Percentiles rank a stretch among this genome's conserved stretches.
These are phyloP conservation scores for Nephotettix cincticeps DNA, from an alignment of 1,140 invertebrate genomes.

Conservation along the genomic window DNA sequence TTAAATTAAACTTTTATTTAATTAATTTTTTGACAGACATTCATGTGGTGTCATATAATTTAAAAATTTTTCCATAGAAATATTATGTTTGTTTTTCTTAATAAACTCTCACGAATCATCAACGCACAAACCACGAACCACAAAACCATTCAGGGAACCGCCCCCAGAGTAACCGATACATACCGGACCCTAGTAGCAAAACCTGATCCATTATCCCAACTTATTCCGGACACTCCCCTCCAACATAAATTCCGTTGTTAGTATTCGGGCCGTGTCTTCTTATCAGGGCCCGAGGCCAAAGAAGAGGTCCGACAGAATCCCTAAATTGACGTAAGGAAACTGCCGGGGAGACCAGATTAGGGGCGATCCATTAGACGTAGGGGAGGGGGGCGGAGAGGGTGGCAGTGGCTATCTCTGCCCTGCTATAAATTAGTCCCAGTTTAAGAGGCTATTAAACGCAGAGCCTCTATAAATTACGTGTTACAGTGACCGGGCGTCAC, in stretches of 20 bases:
- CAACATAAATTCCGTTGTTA: neutral
- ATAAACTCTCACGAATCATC: no score
- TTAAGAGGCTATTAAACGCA: slow-evolving; percentile 23
- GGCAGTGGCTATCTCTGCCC: slow-evolving; percentile 1
- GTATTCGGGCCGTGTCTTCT: neutral
- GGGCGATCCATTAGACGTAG: neutral
- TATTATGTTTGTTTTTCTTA: no score
- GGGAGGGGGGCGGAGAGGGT: neutral
- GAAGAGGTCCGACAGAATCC: neutral
- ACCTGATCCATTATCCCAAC: no score
- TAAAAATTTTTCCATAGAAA: no score
- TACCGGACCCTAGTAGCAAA: no score
- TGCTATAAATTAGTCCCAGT: slow-evolving; percentile 18
- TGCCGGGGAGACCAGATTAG: neutral
- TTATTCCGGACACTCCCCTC: no score
- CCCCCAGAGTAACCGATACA: no score
- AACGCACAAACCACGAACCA: no score
- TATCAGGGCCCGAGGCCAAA: neutral
- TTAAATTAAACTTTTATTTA: no score
- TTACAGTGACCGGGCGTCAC: slow-evolving; percentile 2
- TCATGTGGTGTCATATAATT: no score
- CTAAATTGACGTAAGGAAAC: slow-evolving; percentile 20
- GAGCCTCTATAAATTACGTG: slow-evolving; percentile 16
- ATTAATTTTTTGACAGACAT: no score
- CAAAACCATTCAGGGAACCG: no score